phyloP scores from a whole-genome alignment of 2,888 invertebrate genomes.

The Lepidocyrtoides sp. region DNA sequence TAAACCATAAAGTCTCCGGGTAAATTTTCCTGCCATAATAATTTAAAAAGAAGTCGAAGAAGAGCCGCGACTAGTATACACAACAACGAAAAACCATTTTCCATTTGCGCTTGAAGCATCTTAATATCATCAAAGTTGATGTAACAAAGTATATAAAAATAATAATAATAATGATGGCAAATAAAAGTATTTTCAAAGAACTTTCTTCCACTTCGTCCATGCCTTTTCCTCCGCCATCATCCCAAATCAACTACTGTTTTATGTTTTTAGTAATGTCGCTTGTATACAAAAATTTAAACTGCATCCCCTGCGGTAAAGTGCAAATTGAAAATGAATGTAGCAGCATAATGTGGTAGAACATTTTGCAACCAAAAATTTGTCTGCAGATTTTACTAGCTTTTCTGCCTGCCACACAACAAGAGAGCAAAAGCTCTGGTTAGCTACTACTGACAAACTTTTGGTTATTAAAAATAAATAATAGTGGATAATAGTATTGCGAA shows the following conservation, averaged over 20 bases:
- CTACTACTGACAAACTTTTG: neutral
- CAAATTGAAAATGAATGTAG: constrained; percentile 53
- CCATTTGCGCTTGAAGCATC: constrained; percentile 29
- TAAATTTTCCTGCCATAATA: constrained; percentile 53
- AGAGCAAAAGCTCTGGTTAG: neutral
- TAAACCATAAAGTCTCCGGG: constrained; percentile 58
- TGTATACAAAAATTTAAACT: constrained; percentile 45
- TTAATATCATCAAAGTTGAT: constrained; percentile 3
- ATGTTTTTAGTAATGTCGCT: constrained; percentile 36
- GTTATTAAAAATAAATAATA: constrained; percentile 18
- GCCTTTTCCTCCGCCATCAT: constrained; percentile 5
- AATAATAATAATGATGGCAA: neutral
- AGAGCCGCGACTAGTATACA: neutral
- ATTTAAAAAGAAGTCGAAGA: constrained; percentile 20
- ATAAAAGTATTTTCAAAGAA: constrained; percentile 34
- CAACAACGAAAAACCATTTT: constrained; percentile 8
- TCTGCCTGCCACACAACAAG: neutral
- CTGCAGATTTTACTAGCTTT: neutral
- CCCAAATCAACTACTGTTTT: constrained; percentile 31
- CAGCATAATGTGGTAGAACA: constrained; percentile 13
- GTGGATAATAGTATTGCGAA: neutral
- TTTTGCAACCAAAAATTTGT: neutral
- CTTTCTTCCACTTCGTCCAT: neutral
- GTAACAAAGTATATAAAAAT: constrained; percentile 27
- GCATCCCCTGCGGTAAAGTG: constrained; percentile 61